Conservation (phyloP, 2,113 vertebrate genomes). For the Plestiodon gilberti region DNA sequence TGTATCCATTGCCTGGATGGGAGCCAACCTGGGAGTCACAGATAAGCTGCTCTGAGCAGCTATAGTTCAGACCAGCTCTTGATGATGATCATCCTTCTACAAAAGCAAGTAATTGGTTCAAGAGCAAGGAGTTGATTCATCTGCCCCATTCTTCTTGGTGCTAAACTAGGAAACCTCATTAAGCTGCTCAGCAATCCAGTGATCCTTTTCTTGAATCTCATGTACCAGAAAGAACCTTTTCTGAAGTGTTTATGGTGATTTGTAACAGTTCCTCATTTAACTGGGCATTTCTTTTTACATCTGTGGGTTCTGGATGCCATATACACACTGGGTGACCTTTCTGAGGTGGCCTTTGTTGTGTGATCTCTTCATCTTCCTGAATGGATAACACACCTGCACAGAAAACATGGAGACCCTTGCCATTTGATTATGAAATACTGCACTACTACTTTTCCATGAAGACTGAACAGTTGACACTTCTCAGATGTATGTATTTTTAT, state of each 20-base stretch:
- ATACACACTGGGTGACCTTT: too few species aligned
- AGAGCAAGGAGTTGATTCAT: neutral
- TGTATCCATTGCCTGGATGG: too few species aligned
- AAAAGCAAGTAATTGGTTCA: fast-evolving
- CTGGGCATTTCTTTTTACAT: neutral
- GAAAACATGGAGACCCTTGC: neutral
- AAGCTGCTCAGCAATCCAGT: neutral
- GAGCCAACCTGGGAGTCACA: neutral
- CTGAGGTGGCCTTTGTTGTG: fast-evolving
- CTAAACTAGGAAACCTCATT: neutral
- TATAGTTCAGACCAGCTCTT: fast-evolving
- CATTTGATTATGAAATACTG: fast-evolving
- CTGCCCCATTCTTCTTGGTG: neutral
- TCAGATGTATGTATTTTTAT: fast-evolving
- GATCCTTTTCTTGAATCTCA: neutral
- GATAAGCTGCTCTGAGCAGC: neutral
- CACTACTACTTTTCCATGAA: neutral
- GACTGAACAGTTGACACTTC: neutral
- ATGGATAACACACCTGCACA: neutral
- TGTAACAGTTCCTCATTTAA: neutral
- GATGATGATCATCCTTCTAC: fast-evolving
- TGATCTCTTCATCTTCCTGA: neutral
- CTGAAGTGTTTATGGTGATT: neutral
- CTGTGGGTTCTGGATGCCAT: neutral
- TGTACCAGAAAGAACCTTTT: constrained; percentile 37